These are phyloP conservation scores for Phylloscopus trochiloides DNA, from an alignment of 2,113 vertebrate genomes.

Conservation along the genomic window DNA sequence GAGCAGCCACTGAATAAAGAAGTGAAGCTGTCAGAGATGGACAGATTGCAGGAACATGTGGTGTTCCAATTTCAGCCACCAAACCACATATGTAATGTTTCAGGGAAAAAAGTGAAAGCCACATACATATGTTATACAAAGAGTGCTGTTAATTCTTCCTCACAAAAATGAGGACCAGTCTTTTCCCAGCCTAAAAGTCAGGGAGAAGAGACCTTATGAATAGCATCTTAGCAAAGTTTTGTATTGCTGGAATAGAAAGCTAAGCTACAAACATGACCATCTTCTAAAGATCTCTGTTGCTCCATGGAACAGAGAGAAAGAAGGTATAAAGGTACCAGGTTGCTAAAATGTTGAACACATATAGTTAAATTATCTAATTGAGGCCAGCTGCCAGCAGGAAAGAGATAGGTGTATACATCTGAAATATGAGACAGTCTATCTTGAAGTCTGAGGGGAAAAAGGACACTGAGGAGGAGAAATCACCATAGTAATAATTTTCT, in stretches of 20 bases:
- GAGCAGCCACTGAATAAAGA: conserved; percentile 23
- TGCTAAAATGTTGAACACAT: neutral
- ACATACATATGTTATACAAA: neutral
- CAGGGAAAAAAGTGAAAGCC: neutral
- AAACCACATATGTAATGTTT: neutral
- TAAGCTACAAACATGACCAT: neutral
- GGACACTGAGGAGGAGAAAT: neutral
- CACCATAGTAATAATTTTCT: neutral
- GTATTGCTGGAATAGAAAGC: neutral
- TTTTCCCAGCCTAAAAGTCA: neutral
- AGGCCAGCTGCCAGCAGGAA: neutral
- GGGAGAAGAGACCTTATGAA: neutral
- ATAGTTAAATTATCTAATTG: neutral
- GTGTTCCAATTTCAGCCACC: conserved; percentile 4
- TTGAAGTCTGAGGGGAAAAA: neutral
- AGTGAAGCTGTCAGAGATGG: neutral
- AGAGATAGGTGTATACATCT: neutral
- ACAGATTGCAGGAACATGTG: conserved; percentile 2
- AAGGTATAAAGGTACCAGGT: neutral
- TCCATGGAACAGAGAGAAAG: neutral
- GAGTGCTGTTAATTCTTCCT: neutral
- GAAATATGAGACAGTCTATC: neutral
- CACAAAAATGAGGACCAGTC: neutral
- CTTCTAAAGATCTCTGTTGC: neutral
- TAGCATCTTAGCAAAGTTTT: neutral